These are phyloP conservation scores for Apis laboriosa DNA, from an alignment of 1,140 invertebrate genomes.

Conservation along the genomic window DNA sequence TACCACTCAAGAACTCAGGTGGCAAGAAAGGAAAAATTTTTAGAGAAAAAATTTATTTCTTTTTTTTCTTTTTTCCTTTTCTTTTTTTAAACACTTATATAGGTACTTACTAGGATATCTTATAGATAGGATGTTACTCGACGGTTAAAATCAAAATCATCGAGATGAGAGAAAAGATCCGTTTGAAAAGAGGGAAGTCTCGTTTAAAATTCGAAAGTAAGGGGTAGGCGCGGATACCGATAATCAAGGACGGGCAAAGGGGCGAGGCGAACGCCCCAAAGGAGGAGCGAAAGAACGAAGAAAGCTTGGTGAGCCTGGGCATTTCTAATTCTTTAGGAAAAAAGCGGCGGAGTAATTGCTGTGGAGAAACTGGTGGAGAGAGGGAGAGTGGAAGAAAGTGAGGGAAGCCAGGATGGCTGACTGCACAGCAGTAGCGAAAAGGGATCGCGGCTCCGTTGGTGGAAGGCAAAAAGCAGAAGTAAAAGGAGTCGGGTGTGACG, in stretches of 20 bases:
- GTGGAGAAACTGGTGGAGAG: conserved; percentile 66
- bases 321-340: conserved; percentile 70
- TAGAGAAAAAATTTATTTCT: neutral
- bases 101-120: no score
- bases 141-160: neutral
- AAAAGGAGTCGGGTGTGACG: conserved; percentile 57
- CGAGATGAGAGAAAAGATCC: neutral
- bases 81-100: no score
- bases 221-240: neutral
- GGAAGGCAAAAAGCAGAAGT: conserved; percentile 63
- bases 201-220: neutral
- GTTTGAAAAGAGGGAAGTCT: neutral
- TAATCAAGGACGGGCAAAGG: neutral
- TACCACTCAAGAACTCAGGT: neutral
- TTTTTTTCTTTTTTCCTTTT: no score
- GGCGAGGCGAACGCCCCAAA: neutral
- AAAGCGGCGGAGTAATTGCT: conserved; percentile 75
- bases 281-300: neutral
- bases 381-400: neutral
- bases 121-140: no score
- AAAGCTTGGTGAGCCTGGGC: conserved; percentile 24
- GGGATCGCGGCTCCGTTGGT: conserved; percentile 49
- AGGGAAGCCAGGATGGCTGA: conserved; percentile 37
- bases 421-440: conserved; percentile 44
- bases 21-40: neutral